Percentiles rank a stretch among this genome's conserved stretches.
Evolutionary conservation across 1,140 invertebrate species (phyloP).

Genomic region (Ceratosolen fusciceps): DNA sequence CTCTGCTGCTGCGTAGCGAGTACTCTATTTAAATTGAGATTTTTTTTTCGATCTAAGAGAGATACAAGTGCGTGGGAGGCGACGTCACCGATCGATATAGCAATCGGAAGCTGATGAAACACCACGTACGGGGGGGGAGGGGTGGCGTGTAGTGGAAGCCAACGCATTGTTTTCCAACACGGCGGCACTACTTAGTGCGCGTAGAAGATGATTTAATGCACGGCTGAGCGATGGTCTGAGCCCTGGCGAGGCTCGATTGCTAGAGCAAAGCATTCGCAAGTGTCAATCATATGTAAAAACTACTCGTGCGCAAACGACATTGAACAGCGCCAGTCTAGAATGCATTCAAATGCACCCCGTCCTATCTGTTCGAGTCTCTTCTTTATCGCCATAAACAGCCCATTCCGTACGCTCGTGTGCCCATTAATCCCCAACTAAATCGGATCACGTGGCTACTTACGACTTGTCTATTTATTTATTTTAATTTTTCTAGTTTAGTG

Average conservation of each 20-base stretch:
- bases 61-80: no score
- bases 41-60: no score
- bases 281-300: slow-evolving; percentile 21
- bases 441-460: slow-evolving; percentile 9
- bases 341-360: slow-evolving; percentile 51
- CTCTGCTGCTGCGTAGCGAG: no score
- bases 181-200: no score
- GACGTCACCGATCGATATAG: no score
- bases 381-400: slow-evolving; percentile 63
- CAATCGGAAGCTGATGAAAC: no score
- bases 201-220: slow-evolving; percentile 64
- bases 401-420: slow-evolving; percentile 55
- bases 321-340: neutral
- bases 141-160: no score
- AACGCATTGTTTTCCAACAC: no score
- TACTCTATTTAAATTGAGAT: no score
- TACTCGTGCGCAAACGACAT: neutral
- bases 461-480: slow-evolving; percentile 10
- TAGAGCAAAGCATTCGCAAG: neutral
- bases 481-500: neutral
- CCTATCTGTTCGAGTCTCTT: slow-evolving; percentile 58
- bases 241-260: neutral
- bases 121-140: no score
- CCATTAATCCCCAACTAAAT: slow-evolving; percentile 33
- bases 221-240: slow-evolving; percentile 57